Conservation (phyloP, 2,888 invertebrate genomes). For the Pollenia griseotomentosa region DNA sequence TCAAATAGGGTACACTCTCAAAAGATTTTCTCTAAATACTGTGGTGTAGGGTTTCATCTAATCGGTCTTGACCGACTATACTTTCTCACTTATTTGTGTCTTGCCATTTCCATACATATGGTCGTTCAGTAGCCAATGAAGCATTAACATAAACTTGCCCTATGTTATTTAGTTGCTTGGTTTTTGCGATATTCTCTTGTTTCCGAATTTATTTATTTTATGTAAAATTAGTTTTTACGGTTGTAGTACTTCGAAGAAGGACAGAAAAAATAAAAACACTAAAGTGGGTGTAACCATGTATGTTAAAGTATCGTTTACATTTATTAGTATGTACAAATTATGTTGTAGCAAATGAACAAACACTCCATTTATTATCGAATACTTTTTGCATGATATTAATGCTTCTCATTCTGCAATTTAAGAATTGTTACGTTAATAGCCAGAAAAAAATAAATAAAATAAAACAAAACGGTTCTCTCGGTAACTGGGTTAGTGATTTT, state of each 20-base stretch:
- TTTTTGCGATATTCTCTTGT: slow-evolving; percentile 25
- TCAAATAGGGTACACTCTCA: too few relatives aligned
- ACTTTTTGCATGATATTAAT: neutral
- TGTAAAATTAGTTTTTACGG: slow-evolving; percentile 1
- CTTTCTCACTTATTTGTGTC: too few relatives aligned
- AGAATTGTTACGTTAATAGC: slow-evolving; percentile 1
- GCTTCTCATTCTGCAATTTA: slow-evolving; percentile 15
- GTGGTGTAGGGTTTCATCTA: too few relatives aligned
- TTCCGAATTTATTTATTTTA: slow-evolving; percentile 19
- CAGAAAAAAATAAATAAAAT: neutral
- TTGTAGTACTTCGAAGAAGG: neutral
- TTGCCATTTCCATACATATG: slow-evolving; percentile 9
- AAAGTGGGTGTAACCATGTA: neutral
- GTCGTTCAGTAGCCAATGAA: slow-evolving; percentile 40
- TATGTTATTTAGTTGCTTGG: slow-evolving; percentile 19
- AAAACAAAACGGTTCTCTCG: slow-evolving; percentile 25
- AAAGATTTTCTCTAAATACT: too few relatives aligned
- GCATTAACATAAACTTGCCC: slow-evolving; percentile 31
- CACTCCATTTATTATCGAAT: slow-evolving; percentile 16
- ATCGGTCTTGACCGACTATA: too few relatives aligned
- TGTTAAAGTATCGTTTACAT: neutral
- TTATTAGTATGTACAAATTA: slow-evolving; percentile 3
- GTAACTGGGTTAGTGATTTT: slow-evolving; percentile 31
- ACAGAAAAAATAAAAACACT: neutral
- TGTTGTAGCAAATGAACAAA: slow-evolving; percentile 5